A percentile compares a stretch with the other conserved stretches of the same genome.
These are phyloP conservation scores for Rhinogobio ventralis DNA, from an alignment of 2,797 vertebrate genomes.

Conservation along the genomic window DNA sequence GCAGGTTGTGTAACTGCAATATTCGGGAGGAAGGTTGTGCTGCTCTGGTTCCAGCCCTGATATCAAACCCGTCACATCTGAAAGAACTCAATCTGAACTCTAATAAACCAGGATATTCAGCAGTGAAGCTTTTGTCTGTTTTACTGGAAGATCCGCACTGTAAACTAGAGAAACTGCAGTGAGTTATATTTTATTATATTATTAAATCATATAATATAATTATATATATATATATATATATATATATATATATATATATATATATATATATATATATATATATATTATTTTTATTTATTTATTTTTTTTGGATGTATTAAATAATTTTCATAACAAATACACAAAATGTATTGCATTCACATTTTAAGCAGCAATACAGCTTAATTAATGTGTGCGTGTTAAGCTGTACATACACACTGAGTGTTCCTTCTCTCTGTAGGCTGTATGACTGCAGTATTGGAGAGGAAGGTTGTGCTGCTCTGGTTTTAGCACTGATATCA, in stretches of 20 bases:
- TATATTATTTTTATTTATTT: background rate
- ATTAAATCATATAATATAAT: too few species aligned
- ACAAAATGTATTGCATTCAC: background rate
- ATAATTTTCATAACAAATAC: background rate
- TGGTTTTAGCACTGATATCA: background rate
- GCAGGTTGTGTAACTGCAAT: slow-evolving; percentile 12
- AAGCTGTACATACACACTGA: background rate
- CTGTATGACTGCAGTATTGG: background rate
- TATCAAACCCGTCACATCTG: slow-evolving; percentile 2
- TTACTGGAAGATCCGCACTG: background rate
- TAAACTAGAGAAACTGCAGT: slow-evolving; percentile 11
- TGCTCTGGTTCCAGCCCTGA: slow-evolving; percentile 2
- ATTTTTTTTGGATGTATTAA: background rate
- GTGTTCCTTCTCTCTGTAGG: background rate
- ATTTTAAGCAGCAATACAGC: background rate
- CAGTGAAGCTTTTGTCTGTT: background rate
- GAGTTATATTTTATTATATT: background rate
- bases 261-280: too few species aligned
- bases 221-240: too few species aligned
- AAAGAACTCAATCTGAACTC: background rate
- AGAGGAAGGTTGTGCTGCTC: background rate
- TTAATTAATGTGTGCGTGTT: background rate
- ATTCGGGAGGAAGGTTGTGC: background rate
- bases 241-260: too few species aligned
- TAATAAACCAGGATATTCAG: slow-evolving; percentile 1